Evolutionary conservation across 2,797 vertebrate species (phyloP).

Genomic region (Eulemur albifrons): DNA sequence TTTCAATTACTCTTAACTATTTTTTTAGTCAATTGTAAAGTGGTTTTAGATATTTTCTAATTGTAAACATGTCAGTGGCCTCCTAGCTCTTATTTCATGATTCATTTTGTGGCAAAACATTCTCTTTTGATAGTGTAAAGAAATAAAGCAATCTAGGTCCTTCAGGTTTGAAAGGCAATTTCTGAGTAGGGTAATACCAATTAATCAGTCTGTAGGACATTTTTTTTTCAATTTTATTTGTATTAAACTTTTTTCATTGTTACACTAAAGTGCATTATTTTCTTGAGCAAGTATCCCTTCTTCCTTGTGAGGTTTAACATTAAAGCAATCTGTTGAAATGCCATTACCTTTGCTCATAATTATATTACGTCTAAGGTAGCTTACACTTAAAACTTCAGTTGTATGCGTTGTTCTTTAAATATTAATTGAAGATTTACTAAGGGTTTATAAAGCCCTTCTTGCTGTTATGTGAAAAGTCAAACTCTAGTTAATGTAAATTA

Average conservation of each 20-base stretch:
- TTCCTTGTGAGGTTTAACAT: slow-evolving; percentile 38
- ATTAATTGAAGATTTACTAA: slow-evolving; percentile 28
- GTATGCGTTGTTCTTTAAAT: slow-evolving; percentile 36
- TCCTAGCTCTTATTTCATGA: slow-evolving; percentile 8
- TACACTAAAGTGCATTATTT: slow-evolving; percentile 61
- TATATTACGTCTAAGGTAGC: neutral
- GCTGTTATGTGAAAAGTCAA: slow-evolving; percentile 26
- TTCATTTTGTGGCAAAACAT: slow-evolving; percentile 32
- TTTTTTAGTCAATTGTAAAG: slow-evolving; percentile 33
- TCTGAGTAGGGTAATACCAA: slow-evolving; percentile 35
- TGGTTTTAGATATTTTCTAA: slow-evolving; percentile 37
- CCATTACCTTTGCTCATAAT: slow-evolving; percentile 5
- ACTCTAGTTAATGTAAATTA: slow-evolving; percentile 43
- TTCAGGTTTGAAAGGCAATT: slow-evolving; percentile 28
- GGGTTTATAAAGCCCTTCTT: slow-evolving; percentile 32
- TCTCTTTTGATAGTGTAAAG: slow-evolving; percentile 43
- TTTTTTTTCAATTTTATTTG: slow-evolving; percentile 3
- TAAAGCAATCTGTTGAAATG: slow-evolving; percentile 23
- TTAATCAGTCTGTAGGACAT: slow-evolving; percentile 41
- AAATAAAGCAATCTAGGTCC: slow-evolving; percentile 29
- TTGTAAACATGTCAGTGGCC: slow-evolving; percentile 13
- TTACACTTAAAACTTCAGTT: slow-evolving; percentile 34
- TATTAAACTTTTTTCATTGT: slow-evolving; percentile 45
- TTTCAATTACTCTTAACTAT: slow-evolving; percentile 30
- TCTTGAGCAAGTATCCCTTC: slow-evolving; percentile 34